A percentile compares a stretch with the other conserved stretches of the same genome.
These are phyloP conservation scores for Nemotelus nigrinus DNA, from an alignment of 2,888 invertebrate species.

Conservation along the genomic window DNA sequence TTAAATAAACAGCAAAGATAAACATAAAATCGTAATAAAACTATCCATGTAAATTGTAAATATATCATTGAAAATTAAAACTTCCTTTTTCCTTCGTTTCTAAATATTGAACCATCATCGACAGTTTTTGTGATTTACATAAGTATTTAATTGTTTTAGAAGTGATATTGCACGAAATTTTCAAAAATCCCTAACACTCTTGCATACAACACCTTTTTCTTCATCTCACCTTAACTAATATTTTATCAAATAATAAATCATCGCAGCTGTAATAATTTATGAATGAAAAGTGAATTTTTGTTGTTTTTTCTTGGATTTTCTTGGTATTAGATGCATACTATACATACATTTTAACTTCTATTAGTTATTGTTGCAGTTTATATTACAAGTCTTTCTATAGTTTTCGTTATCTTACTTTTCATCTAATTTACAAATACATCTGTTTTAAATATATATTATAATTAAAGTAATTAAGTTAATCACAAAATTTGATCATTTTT, in stretches of 20 bases:
- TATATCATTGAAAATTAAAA: conserved; percentile 1
- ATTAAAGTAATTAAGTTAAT: conserved; percentile 33
- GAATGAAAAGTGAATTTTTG: conserved; percentile 17
- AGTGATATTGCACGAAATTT: conserved; percentile 43
- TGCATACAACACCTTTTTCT: conserved; percentile 10
- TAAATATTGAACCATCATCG: background rate
- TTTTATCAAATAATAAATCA: conserved; percentile 29
- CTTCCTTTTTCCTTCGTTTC: conserved; percentile 7
- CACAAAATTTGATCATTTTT: conserved; percentile 37
- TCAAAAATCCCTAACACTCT: conserved; percentile 35
- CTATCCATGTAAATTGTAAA: conserved; percentile 17
- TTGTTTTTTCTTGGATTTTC: background rate
- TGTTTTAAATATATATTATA: conserved; percentile 17
- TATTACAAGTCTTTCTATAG: conserved; percentile 41
- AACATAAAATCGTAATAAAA: background rate
- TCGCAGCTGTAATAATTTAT: conserved; percentile 19
- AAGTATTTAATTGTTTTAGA: background rate
- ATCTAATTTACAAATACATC: conserved; percentile 39
- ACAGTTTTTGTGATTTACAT: conserved; percentile 6
- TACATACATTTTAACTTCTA: conserved; percentile 15
- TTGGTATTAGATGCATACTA: background rate
- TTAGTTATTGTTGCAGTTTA: conserved; percentile 11
- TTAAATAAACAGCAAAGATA: background rate
- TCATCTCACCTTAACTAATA: background rate
- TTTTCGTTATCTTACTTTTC: conserved; percentile 10